A percentile compares a stretch with the other conserved stretches of the same genome.
phyloP scores from a whole-genome alignment of 1,140 invertebrate species.

The Penaeus indicus region DNA sequence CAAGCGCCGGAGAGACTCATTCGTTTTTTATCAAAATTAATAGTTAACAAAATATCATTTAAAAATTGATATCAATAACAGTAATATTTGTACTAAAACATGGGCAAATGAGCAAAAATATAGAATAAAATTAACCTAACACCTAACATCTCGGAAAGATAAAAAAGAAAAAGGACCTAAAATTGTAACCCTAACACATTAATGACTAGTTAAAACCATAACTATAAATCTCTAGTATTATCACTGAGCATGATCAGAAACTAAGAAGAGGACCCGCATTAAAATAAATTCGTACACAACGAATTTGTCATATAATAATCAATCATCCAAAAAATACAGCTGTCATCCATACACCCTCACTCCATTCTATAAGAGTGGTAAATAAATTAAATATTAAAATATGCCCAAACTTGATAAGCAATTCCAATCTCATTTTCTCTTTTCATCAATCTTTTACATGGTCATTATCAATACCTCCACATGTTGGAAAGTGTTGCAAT shows the following conservation, averaged over 20 bases:
- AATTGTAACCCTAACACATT: constrained; percentile 59
- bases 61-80: constrained; percentile 50
- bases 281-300: constrained; percentile 57
- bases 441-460: background rate
- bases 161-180: constrained; percentile 35
- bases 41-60: constrained; percentile 41
- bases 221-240: constrained; percentile 43
- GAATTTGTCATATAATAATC: constrained; percentile 50
- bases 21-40: background rate
- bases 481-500: background rate
- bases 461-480: background rate
- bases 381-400: constrained; percentile 1
- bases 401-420: background rate
- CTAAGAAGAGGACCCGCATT: constrained; percentile 58
- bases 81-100: constrained; percentile 62
- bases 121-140: constrained; percentile 54
- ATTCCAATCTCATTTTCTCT: background rate
- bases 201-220: constrained; percentile 63
- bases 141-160: constrained; percentile 52
- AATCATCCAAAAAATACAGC: constrained; percentile 38
- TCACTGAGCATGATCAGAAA: constrained; percentile 60
- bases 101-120: constrained; percentile 60
- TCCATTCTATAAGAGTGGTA: background rate
- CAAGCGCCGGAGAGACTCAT: background rate
- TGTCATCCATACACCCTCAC: constrained; percentile 26